Evolutionary conservation across 2,888 invertebrate genomes (phyloP).

Genomic region (Torymus auratus): DNA sequence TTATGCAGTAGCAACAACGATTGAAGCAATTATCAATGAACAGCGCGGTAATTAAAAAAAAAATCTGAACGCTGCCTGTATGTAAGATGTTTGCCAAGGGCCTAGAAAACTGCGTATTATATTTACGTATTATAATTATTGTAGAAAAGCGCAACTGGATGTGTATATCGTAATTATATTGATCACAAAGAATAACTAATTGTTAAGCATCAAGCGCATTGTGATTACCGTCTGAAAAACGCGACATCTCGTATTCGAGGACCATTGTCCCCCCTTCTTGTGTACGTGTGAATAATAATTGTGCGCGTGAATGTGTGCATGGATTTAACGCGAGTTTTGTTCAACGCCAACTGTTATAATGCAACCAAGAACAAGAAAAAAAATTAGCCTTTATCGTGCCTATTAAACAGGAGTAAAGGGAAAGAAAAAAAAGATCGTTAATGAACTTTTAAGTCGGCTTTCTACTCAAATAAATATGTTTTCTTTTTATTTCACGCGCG

Average conservation of each 20-base stretch:
- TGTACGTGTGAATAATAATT: constrained; percentile 28
- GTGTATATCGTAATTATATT: constrained; percentile 41
- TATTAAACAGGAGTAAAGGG: constrained; percentile 59
- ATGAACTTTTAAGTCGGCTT: constrained; percentile 32
- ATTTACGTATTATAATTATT: constrained; percentile 33
- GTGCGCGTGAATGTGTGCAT: constrained; percentile 28
- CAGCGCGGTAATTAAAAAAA: constrained; percentile 46
- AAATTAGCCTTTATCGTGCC: constrained; percentile 71
- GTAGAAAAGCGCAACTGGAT: constrained; percentile 34
- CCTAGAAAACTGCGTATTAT: constrained; percentile 40
- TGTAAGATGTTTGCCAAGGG: constrained; percentile 51
- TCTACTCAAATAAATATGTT: constrained; percentile 25
- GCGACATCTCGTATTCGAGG: constrained; percentile 54
- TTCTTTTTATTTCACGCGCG: constrained; percentile 15
- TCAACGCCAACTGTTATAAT: constrained; percentile 65
- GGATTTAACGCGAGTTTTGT: constrained; percentile 58
- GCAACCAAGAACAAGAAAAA: constrained; percentile 58
- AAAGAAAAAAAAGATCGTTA: constrained; percentile 47
- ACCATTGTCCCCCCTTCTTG: constrained; percentile 50
- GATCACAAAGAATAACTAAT: constrained; percentile 61
- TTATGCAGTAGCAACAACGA: constrained; percentile 21
- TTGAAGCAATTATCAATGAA: constrained; percentile 34
- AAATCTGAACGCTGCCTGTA: constrained; percentile 45
- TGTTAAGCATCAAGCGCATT: constrained; percentile 67
- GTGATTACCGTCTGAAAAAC: constrained; percentile 65